Evolutionary conservation across 1,140 invertebrate species (phyloP).

Genomic region (Caerostris darwini): DNA sequence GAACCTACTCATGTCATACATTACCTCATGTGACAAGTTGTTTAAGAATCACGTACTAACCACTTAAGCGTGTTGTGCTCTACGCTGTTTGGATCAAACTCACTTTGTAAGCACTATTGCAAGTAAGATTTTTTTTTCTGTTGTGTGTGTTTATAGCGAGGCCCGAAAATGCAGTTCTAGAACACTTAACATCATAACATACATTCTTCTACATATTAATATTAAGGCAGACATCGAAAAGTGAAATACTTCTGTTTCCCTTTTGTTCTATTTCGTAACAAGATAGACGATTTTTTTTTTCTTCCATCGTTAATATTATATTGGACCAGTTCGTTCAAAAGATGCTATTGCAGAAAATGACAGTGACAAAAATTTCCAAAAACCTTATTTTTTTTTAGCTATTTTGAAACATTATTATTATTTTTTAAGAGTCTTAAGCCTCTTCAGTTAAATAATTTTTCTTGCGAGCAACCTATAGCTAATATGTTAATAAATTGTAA

Average conservation of each 20-base stretch:
- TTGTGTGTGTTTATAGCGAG: slow-evolving; percentile 36
- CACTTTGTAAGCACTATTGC: slow-evolving; percentile 49
- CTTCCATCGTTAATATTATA: slow-evolving; percentile 12
- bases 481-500: slow-evolving; percentile 25
- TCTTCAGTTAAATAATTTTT: neutral
- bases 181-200: slow-evolving; percentile 74
- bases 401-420: neutral
- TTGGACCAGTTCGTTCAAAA: neutral
- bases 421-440: neutral
- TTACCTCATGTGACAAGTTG: neutral
- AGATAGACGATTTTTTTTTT: neutral
- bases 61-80: slow-evolving; percentile 43
- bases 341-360: neutral
- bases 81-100: slow-evolving; percentile 24
- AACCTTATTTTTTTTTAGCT: neutral
- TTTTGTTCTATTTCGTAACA: slow-evolving; percentile 9
- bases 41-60: slow-evolving; percentile 26
- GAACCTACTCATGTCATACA: slow-evolving; percentile 8
- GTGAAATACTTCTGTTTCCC: slow-evolving; percentile 21
- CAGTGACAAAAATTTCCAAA: neutral
- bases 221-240: slow-evolving; percentile 71
- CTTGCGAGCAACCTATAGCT: neutral
- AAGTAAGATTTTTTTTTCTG: slow-evolving; percentile 21
- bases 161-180: slow-evolving; percentile 45
- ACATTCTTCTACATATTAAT: slow-evolving; percentile 72